These are phyloP conservation scores for Novumbra hubbsi DNA, from an alignment of 2,797 vertebrate species.

Conservation along the genomic window DNA sequence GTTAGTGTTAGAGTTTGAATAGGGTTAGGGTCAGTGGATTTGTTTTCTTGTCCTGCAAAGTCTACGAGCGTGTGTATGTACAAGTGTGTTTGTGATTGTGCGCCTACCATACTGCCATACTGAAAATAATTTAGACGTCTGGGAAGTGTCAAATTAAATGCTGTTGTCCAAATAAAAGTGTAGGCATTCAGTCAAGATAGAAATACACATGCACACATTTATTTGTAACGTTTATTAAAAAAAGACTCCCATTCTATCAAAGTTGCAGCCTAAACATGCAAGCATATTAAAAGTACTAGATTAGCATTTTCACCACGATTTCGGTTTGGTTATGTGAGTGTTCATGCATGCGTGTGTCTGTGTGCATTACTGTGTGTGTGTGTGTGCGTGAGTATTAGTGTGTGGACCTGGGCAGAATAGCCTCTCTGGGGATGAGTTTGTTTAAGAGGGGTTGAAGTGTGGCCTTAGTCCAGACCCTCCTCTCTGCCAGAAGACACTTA, in stretches of 20 bases:
- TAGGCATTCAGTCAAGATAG: background rate
- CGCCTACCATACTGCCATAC: background rate
- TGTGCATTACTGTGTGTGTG: conserved; percentile 29
- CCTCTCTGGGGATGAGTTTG: conserved; percentile 36
- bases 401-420: conserved; percentile 3
- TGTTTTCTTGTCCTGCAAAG: too few species aligned
- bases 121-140: background rate
- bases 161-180: background rate
- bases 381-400: conserved; percentile 8
- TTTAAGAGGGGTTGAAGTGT: conserved; percentile 52
- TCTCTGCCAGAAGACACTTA: conserved; percentile 80
- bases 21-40: too few species aligned
- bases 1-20: too few species aligned
- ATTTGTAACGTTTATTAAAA: too few species aligned
- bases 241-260: background rate
- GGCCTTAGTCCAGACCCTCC: conserved; percentile 68
- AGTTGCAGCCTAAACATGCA: background rate
- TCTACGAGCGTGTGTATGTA: conserved; percentile 18
- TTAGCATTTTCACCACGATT: conserved; percentile 51
- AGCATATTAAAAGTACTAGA: background rate
- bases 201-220: background rate
- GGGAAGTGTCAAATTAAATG: background rate
- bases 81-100: conserved; percentile 17
- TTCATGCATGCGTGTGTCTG: conserved; percentile 13
- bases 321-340: conserved; percentile 24